Conservation (phyloP, 2,113 vertebrate genomes). For the Chaetops frenatus region DNA sequence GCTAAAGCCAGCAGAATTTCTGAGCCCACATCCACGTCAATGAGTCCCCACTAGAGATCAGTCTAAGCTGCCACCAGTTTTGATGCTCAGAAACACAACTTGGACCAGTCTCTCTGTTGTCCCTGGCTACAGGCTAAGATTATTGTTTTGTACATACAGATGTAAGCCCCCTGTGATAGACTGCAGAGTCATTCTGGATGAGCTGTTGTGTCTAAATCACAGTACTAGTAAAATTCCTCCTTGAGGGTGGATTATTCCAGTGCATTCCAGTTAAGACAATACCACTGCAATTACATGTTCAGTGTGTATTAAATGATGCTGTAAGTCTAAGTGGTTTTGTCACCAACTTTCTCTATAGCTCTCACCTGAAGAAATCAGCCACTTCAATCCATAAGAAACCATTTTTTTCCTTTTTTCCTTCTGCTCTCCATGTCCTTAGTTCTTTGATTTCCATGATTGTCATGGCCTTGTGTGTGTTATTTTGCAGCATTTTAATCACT, state of each 20-base stretch:
- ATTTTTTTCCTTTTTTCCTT: neutral
- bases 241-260: neutral
- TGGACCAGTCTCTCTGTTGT: neutral
- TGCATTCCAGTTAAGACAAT: neutral
- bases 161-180: neutral
- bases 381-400: accelerated
- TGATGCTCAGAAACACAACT: neutral
- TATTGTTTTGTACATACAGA: neutral
- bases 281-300: neutral
- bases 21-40: neutral
- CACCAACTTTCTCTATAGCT: neutral
- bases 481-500: neutral
- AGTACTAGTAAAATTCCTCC: neutral
- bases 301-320: neutral
- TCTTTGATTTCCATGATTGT: neutral
- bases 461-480: neutral
- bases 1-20: neutral
- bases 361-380: neutral
- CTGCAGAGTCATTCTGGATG: neutral
- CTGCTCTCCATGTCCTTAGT: accelerated
- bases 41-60: accelerated
- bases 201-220: neutral
- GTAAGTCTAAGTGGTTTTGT: neutral
- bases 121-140: neutral
- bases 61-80: neutral